Evolutionary conservation across 1,140 invertebrate species (phyloP).

Genomic region (Zaprionus inermis): DNA sequence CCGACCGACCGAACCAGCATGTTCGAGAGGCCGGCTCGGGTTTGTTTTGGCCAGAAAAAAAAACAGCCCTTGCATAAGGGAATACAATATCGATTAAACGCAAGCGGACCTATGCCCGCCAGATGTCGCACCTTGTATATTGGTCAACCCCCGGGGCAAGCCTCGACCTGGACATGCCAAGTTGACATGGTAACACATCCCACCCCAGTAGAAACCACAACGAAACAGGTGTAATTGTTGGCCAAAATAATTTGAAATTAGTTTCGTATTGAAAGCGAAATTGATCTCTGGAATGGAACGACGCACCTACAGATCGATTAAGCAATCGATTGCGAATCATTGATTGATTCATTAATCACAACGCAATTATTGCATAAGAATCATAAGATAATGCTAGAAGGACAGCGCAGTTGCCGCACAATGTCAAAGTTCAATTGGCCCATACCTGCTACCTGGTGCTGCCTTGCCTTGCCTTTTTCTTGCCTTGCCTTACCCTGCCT

Average conservation of each 20-base stretch:
- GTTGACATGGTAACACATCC: conserved; percentile 63
- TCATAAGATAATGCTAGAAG: conserved; percentile 14
- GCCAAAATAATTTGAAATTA: conserved; percentile 3
- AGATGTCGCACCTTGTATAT: conserved; percentile 49
- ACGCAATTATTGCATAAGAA: not conserved
- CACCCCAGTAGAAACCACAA: not conserved
- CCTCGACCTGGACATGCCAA: conserved; percentile 28
- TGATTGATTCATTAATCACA: conserved; percentile 2
- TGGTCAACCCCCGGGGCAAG: conserved; percentile 66
- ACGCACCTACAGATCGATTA: conserved; percentile 7
- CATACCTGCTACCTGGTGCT: conserved; percentile 1
- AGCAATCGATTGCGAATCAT: conserved; percentile 11
- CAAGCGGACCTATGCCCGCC: conserved; percentile 37
- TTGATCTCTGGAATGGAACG: not conserved
- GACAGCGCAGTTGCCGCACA: not conserved
- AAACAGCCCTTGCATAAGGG: conserved; percentile 26
- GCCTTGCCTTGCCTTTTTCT: not conserved
- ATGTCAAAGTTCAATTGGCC: conserved; percentile 33
- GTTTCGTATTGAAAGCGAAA: not conserved
- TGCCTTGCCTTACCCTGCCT: not conserved
- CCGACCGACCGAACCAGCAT: no score
- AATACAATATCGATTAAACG: conserved; percentile 61
- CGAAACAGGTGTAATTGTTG: not conserved
- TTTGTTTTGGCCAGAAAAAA: conserved; percentile 50
- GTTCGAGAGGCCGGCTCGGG: conserved; percentile 25